phyloP scores from a whole-genome alignment of 2,888 invertebrate species.

The Ennomos quercinarius region DNA sequence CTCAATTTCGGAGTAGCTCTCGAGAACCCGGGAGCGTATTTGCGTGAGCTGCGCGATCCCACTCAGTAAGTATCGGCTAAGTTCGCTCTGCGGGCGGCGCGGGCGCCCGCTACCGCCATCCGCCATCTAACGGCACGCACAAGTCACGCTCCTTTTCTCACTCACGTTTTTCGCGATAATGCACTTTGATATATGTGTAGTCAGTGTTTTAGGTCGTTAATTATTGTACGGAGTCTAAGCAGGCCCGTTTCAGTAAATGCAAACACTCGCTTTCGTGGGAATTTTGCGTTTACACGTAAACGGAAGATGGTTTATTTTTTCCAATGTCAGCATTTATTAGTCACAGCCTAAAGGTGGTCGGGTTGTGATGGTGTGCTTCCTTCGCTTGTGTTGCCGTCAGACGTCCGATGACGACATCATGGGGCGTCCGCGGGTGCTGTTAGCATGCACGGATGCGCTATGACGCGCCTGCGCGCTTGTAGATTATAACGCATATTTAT shows the following conservation, averaged over 20 bases:
- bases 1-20: conserved; percentile 97
- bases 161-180: conserved; percentile 2
- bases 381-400: conserved; percentile 6
- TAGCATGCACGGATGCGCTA: conserved; percentile 7
- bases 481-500: conserved; percentile 1
- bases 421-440: neutral
- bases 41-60: conserved; percentile 66
- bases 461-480: conserved; percentile 4
- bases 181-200: conserved; percentile 19
- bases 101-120: neutral
- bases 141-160: conserved; percentile 3
- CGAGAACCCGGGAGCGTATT: conserved; percentile 93
- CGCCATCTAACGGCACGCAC: conserved; percentile 4
- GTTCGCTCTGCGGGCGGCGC: no score
- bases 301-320: no score
- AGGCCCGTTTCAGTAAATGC: no score
- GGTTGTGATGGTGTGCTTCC: neutral
- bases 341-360: no score
- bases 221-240: neutral
- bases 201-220: conserved; percentile 12
- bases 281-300: no score
- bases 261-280: no score
- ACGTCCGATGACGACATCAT: neutral
- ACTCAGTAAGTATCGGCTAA: conserved; percentile 67
- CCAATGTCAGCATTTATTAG: no score